Evolutionary conservation across 2,113 vertebrate genomes (phyloP).

Genomic region (Gavia stellata): DNA sequence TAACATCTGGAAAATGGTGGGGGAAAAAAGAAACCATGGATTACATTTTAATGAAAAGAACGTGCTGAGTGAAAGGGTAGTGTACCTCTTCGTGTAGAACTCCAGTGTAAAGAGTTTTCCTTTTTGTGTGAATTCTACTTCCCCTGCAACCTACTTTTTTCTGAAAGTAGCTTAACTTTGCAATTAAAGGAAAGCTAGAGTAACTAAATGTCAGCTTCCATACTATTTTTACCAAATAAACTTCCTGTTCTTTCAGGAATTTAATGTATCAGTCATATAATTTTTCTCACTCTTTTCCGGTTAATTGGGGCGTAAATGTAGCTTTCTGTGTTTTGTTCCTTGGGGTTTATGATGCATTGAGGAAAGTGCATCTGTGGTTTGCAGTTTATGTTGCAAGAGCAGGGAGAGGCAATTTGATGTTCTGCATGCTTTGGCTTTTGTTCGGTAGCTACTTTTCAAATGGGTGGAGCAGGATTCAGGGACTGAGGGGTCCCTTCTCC

Average conservation of each 20-base stretch:
- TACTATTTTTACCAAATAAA: not conserved
- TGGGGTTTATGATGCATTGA: not conserved
- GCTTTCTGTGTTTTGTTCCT: not conserved
- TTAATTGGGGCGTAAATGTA: not conserved
- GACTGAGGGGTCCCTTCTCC: not conserved
- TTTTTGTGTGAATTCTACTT: not conserved
- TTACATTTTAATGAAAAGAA: not conserved
- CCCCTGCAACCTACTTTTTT: not conserved
- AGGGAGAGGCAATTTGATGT: not conserved
- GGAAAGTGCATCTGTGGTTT: not conserved
- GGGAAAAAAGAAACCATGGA: fast-evolving
- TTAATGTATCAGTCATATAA: fast-evolving
- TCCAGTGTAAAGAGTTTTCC: not conserved
- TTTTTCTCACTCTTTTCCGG: not conserved
- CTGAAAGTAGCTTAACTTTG: not conserved
- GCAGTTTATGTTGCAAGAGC: not conserved
- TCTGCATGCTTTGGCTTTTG: not conserved
- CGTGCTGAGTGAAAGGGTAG: not conserved
- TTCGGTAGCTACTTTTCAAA: not conserved
- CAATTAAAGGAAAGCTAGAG: not conserved
- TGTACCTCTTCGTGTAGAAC: not conserved
- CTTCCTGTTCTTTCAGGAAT: not conserved
- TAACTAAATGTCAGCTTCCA: not conserved
- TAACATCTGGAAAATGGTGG: not conserved
- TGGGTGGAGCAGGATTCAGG: not conserved